These are phyloP conservation scores for Acrossocheilus fasciatus DNA, from an alignment of 2,797 vertebrate species.

Conservation along the genomic window DNA sequence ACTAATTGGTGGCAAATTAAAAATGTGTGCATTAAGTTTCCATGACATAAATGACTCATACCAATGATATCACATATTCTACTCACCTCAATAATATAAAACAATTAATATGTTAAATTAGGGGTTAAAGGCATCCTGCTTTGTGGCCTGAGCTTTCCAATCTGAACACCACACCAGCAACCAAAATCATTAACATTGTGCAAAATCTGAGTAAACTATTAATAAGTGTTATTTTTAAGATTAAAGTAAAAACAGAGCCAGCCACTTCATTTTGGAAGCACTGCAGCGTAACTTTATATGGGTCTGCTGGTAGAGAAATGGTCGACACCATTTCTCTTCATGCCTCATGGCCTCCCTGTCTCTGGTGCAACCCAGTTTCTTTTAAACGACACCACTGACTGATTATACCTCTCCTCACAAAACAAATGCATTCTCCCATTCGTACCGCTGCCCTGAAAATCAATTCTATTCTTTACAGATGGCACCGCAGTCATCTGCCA, in stretches of 20 bases:
- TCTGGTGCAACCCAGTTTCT: constrained; percentile 70
- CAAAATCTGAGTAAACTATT: neutral
- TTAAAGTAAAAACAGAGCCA: constrained; percentile 30
- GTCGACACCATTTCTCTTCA: constrained; percentile 60
- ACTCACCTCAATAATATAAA: neutral
- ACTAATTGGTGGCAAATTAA: too few species aligned
- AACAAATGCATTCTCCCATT: constrained; percentile 77
- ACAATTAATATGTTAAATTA: neutral
- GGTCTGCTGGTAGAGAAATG: constrained; percentile 55
- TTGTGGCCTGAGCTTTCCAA: neutral
- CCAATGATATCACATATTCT: neutral
- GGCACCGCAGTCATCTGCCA: constrained; percentile 65
- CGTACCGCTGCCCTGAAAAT: constrained; percentile 76
- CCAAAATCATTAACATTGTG: neutral
- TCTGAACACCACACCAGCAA: neutral
- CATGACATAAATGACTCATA: neutral
- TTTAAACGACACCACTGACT: constrained; percentile 79
- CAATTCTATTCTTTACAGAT: constrained; percentile 76
- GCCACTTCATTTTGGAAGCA: constrained; percentile 34
- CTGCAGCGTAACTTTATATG: constrained; percentile 51
- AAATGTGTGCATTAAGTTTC: neutral
- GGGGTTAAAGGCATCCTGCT: neutral
- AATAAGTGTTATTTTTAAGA: neutral
- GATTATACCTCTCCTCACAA: constrained; percentile 80
- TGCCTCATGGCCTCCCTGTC: constrained; percentile 62